A percentile compares a stretch with the other conserved stretches of the same genome.
phyloP scores from a whole-genome alignment of 2,113 vertebrate species.

The Neolamprologus falcicula region DNA sequence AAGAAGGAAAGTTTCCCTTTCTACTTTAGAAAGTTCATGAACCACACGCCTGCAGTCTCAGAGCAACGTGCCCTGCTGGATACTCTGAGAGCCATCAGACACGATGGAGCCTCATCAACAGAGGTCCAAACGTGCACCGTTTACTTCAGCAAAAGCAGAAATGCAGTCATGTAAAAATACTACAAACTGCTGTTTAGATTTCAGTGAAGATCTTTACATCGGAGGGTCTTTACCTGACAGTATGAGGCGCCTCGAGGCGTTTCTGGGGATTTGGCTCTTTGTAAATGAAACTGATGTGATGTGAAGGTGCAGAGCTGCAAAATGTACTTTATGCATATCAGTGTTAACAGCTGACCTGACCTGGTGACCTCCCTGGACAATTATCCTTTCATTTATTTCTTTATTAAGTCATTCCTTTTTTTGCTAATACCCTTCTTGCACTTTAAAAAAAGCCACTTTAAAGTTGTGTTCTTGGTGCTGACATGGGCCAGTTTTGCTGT shows the following conservation, averaged over 20 bases:
- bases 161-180: background rate
- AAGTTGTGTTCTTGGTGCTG: background rate
- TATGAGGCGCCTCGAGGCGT: rapidly evolving
- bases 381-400: rapidly evolving
- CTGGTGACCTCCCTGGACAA: background rate
- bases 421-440: background rate
- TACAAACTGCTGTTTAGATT: rapidly evolving
- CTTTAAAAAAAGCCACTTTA: background rate
- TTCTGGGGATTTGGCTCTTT: background rate
- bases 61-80: background rate
- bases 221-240: rapidly evolving
- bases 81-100: background rate
- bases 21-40: background rate
- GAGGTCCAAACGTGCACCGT: background rate
- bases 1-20: rapidly evolving
- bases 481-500: background rate
- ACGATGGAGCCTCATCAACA: rapidly evolving
- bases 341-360: background rate
- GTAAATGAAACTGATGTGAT: rapidly evolving
- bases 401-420: background rate
- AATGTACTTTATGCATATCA: background rate
- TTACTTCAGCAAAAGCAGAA: background rate
- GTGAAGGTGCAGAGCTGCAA: background rate
- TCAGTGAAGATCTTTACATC: background rate
- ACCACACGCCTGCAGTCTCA: background rate